These are phyloP conservation scores for Theropithecus gelada DNA, from an alignment of 2,113 vertebrate genomes.

Conservation along the genomic window DNA sequence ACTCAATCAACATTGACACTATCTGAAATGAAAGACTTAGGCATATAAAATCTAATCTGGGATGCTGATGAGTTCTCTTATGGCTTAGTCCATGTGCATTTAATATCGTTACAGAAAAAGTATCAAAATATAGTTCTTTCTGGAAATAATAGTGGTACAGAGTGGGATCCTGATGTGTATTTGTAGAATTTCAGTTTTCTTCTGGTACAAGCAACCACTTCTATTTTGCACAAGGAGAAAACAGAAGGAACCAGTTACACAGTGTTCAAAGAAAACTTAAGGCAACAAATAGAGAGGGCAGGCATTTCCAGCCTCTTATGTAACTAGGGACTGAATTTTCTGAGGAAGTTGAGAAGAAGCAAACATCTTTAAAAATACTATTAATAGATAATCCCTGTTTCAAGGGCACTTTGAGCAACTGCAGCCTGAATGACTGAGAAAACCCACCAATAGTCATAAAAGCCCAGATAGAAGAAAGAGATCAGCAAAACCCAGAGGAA, in stretches of 20 bases:
- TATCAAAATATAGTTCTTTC: not conserved
- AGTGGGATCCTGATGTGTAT: not conserved
- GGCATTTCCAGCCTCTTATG: constrained; percentile 13
- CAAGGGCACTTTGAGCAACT: constrained; percentile 36
- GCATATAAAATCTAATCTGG: not conserved
- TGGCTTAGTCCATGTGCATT: not conserved
- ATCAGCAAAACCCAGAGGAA: not conserved
- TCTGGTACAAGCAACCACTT: not conserved
- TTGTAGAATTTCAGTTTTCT: constrained; percentile 20
- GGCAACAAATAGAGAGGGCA: not conserved
- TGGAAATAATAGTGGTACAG: not conserved
- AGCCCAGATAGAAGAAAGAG: not conserved
- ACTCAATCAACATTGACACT: not conserved
- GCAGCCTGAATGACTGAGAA: not conserved
- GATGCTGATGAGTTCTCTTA: not conserved
- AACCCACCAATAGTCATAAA: not conserved
- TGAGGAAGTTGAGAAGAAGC: constrained; percentile 35
- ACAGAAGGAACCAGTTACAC: not conserved
- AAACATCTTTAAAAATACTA: constrained; percentile 56
- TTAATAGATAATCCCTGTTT: constrained; percentile 45
- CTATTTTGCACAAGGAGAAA: not conserved
- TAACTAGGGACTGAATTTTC: constrained; percentile 4
- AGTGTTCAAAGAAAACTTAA: not conserved
- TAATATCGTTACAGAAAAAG: not conserved
- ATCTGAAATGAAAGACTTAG: not conserved